Base-by-base conservation (phyloP, 2,797 vertebrate species). In the Vireo griseus region DNA sequence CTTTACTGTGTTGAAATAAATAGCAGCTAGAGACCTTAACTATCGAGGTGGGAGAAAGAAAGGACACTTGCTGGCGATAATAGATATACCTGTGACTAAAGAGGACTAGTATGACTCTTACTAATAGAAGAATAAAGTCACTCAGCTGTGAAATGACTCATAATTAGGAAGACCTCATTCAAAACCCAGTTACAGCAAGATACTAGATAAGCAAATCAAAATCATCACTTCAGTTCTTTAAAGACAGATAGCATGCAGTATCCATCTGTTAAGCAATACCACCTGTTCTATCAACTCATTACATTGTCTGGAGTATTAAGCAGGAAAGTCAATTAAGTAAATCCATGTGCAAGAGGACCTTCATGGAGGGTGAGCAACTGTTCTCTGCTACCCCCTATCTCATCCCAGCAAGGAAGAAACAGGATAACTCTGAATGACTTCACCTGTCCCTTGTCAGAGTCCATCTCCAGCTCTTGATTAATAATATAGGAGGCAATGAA, bases 91-190 rank as follows among this genome's bases (percentile, higher is more conserved):
- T 28, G 28, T 87, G 54, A 78, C 50, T 85, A 26, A 78, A 88
- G 71, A 72, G 51, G 44, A 86, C 63, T 91, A 92, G 67, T 87
- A 59, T 85, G 52, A 79, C 59, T 88, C 90, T 82, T 52, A 67
- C 31, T 90, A 72, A 86, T 16, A 88, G 90, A 57, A 91, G 77
- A 93, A 95, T 93, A 89, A 92, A 93, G 57, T 65, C 81, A 87
- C 35, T 95, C 81, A 91, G 72, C 88, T 93, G 88, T 89, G 91
- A 95, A 95, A 93, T 87, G 25, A 92, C 74, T 94, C 86, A 84
- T 95, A 95, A 97, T 92, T 90, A 95, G 67, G 50, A 94, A 79
- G 67, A 92, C 93, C 88, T 93, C 59, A 76, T 95, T 92, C 71
- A 85, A 96, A 92, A 75, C 69, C 59, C 74, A 86, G 84, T 67